Base-by-base conservation (phyloP, 2,888 invertebrate species). In the Hirtodrosophila cameraria region DNA sequence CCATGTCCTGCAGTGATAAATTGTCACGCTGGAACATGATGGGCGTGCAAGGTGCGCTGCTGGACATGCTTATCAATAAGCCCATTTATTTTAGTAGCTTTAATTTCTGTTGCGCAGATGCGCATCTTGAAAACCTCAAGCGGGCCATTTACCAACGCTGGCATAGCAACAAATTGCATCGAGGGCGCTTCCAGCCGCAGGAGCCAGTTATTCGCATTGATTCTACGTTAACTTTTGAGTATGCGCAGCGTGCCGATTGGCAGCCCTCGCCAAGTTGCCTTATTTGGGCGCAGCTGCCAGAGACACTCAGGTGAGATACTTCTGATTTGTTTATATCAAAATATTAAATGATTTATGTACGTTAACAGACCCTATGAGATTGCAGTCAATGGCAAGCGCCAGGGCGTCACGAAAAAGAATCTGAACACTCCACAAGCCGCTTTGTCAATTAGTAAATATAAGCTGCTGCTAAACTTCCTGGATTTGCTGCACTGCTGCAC, bases 1-100 rank as follows among this genome's bases (percentile, higher is more conserved):
- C 97, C 7, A 94, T 98, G 80, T 97, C 97, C 0, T 99, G 98
- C 90, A 98, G 97, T 90, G 98, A 99, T 91, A 99, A 99, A 92
- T 91, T 99, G 9, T 94, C 97, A 2, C 94, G 94, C 81, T 99
- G 98, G 98, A 94, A 95, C 86, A 92, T 95, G 61, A 88, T 97
- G 25, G 98, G 98, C 0, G 88, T 97, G 18, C 97, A 96, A 92
- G 98, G 98, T 2, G 94, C 96, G 2, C 90, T 98, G 2, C 88
- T 98, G 41, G 93, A 94, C 64, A 89, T 94, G 61, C 88, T 97
- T 18, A 89, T 97, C 15, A 86, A 91, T 2, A 85, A 92, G 57
- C 94, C 95, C 8, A 93, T 98, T 82, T 94, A 93, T 88, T 91
- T 98, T 0, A 90, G 92, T 49, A 93, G 94, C 48, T 92, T 97